Evolutionary conservation across 2,113 vertebrate genomes (phyloP), one percentile per base, ranked within the genome.

Genomic region (Odontesthes bonariensis): DNA sequence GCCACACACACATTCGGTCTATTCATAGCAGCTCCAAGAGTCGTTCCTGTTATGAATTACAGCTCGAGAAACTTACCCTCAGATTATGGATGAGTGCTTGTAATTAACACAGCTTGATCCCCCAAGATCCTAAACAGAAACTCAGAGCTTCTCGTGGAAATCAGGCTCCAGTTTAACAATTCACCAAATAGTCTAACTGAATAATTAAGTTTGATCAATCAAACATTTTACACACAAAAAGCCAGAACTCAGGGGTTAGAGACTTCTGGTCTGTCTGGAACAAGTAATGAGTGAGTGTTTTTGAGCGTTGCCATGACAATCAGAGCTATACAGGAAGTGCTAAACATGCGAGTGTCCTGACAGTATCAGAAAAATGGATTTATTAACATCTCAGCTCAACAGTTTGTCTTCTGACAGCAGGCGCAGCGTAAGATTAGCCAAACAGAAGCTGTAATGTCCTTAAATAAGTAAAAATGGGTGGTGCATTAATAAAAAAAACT

Each of bases 301-400:
- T 17, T 60, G 65, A 23, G 6, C 5, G 52, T 88, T 83, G 78
- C n/a, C 87, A 81, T 85, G 82, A 2, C 20, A 8, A 62, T 44
- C 8, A 13, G 17, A 42, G 55, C 74, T 57, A 72, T 83, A 79
- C 66, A n/a, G 82, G 68, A 79, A 87, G 71, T 81, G 13, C 38
- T 56, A 52, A 52, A 27, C 69, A 71, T 76, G 62, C 77, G 69
- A 84, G 62, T 33, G 58, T 63, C 35, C 27, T 31, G 53, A 53
- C 46, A 51, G 42, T 60, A 47, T 44, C 22, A 38, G 74, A 51
- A 75, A 64, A 77, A 85, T 63, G 44, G 23, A 42, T 79, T 27
- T 75, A 61, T 71, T 59, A 27, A 22, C 47, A 52, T 54, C 69
- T 59, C 49, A 64, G 6, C 27, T 40, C 9, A 10, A 71, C 65